Conservation (phyloP, 2,888 invertebrate species). For the Julus scanicus region DNA sequence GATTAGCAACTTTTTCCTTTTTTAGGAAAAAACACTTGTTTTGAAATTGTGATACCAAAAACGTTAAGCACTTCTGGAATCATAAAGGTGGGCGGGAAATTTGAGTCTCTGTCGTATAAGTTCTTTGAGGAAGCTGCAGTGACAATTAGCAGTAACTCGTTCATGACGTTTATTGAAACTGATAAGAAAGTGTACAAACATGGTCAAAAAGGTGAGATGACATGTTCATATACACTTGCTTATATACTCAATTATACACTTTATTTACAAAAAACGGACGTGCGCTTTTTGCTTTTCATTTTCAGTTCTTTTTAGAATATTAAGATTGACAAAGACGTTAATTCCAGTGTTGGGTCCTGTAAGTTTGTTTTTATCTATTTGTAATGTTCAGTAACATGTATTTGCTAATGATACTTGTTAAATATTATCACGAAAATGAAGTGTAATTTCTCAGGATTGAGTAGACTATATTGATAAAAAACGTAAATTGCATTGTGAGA, state of each 20-base stretch:
- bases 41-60: too few relatives aligned
- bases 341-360: background rate
- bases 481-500: too few relatives aligned
- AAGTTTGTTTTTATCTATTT: background rate
- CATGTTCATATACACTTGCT: background rate
- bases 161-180: slow-evolving; percentile 35
- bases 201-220: background rate
- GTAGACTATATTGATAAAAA: too few relatives aligned
- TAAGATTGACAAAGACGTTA: background rate
- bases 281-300: background rate
- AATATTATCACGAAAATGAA: too few relatives aligned
- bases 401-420: too few relatives aligned
- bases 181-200: slow-evolving; percentile 46
- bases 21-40: too few relatives aligned
- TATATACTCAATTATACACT: too few relatives aligned
- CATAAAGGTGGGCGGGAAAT: background rate
- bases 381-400: too few relatives aligned
- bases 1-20: too few relatives aligned
- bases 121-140: background rate
- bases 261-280: too few relatives aligned
- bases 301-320: slow-evolving; percentile 23
- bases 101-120: background rate
- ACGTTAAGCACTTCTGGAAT: too few relatives aligned
- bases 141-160: background rate
- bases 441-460: too few relatives aligned